Evolutionary conservation across 2,113 vertebrate genomes (phyloP).

Genomic region (Oreochromis niloticus): DNA sequence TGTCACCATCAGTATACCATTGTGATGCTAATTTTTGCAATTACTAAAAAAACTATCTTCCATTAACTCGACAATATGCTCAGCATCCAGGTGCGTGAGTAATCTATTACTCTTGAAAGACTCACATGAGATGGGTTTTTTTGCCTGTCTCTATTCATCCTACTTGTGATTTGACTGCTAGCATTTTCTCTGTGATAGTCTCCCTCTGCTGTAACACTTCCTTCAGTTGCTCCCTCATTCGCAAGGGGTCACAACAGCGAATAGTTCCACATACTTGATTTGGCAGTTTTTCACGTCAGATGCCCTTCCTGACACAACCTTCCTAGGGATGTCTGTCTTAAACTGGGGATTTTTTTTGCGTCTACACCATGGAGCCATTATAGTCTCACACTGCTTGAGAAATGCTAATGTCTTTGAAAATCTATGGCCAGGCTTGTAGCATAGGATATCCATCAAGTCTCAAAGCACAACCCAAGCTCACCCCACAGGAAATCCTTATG

Average conservation of each 20-base stretch:
- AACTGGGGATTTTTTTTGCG: neutral
- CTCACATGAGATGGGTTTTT: neutral
- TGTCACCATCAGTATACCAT: neutral
- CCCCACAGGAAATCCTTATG: neutral
- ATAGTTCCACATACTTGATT: neutral
- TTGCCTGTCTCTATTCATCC: neutral
- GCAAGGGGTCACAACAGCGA: neutral
- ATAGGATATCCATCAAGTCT: neutral
- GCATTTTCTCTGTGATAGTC: neutral
- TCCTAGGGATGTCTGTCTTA: neutral
- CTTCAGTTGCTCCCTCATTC: neutral
- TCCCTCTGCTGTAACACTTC: neutral
- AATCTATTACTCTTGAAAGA: neutral
- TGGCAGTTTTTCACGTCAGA: neutral
- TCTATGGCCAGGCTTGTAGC: neutral
- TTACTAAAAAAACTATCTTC: neutral
- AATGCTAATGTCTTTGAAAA: neutral
- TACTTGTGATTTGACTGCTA: neutral
- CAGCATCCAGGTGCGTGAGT: neutral
- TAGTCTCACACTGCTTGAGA: neutral
- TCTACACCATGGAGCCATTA: neutral
- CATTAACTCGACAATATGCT: neutral
- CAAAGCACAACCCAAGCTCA: neutral
- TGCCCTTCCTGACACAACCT: neutral
- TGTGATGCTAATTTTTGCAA: neutral